A percentile compares a stretch with the other conserved stretches of the same genome.
These are phyloP conservation scores for Piezodorus guildinii DNA, from an alignment of 1,140 invertebrate species.

Conservation along the genomic window DNA sequence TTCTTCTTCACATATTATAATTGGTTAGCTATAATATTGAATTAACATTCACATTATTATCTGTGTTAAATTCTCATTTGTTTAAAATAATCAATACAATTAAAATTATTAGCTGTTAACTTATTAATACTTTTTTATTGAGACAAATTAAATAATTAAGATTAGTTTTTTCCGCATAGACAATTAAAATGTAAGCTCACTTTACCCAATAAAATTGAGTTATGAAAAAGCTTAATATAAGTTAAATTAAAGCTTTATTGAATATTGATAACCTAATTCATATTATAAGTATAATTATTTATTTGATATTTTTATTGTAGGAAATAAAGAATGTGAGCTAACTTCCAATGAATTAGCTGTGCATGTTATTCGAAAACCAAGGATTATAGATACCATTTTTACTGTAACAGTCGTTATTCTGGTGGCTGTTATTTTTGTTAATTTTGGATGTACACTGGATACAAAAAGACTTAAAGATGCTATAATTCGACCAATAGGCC, in stretches of 20 bases:
- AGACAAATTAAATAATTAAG: not conserved
- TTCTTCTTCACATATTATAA: too few species aligned
- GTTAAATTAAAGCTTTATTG: too few species aligned
- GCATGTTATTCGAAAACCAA: slow-evolving; percentile 47
- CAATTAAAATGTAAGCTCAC: too few species aligned
- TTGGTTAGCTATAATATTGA: too few species aligned
- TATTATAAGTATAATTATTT: too few species aligned
- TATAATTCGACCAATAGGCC: slow-evolving; percentile 65
- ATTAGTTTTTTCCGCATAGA: not conserved
- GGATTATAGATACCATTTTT: slow-evolving; percentile 62
- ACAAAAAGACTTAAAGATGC: slow-evolving; percentile 56
- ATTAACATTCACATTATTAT: too few species aligned
- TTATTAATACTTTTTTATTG: not conserved
- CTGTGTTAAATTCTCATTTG: too few species aligned
- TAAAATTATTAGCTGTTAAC: not conserved
- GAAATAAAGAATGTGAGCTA: slow-evolving; percentile 13
- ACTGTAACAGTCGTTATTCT: slow-evolving; percentile 62
- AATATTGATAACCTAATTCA: too few species aligned
- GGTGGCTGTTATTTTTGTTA: slow-evolving; percentile 77
- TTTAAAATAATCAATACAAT: too few species aligned
- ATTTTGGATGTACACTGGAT: slow-evolving; percentile 86
- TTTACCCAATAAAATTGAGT: not conserved
- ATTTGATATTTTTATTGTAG: not conserved
- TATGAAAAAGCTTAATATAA: too few species aligned
- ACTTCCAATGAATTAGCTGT: slow-evolving; percentile 38